phyloP scores from a whole-genome alignment of 2,113 vertebrate genomes.

The Ammodytes marinus region DNA sequence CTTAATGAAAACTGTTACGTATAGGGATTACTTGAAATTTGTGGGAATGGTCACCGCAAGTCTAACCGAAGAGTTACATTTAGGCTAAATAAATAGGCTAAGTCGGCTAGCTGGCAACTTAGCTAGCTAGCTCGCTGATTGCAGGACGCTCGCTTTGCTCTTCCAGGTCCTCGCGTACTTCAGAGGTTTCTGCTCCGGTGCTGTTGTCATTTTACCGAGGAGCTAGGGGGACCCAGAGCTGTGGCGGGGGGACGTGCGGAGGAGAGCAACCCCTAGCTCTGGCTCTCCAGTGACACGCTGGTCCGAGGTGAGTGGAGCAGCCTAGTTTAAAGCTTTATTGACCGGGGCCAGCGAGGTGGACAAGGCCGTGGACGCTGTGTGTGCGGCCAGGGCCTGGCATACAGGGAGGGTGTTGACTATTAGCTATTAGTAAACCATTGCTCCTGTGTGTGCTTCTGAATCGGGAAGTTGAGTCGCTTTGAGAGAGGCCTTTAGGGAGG shows the following conservation, averaged over 20 bases:
- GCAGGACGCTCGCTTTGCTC: slow-evolving; percentile 55
- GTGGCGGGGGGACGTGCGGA: slow-evolving; percentile 81
- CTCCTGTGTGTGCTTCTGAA: slow-evolving; percentile 41
- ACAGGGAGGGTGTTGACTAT: slow-evolving; percentile 55
- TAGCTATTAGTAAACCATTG: slow-evolving; percentile 46
- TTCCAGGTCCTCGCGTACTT: slow-evolving; percentile 18
- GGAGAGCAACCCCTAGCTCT: slow-evolving; percentile 62
- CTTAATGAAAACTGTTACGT: slow-evolving; percentile 24
- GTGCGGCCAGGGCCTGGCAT: slow-evolving; percentile 62
- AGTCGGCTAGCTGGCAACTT: slow-evolving; percentile 56
- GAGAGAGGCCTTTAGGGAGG: slow-evolving; percentile 53
- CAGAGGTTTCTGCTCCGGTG: slow-evolving; percentile 5
- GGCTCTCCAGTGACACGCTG: slow-evolving; percentile 83
- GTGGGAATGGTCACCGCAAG: background rate
- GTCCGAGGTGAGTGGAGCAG: slow-evolving; percentile 75
- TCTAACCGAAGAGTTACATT: slow-evolving; percentile 24
- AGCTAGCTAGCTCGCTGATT: slow-evolving; percentile 44
- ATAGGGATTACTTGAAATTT: background rate
- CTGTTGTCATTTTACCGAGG: slow-evolving; percentile 52
- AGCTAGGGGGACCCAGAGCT: slow-evolving; percentile 73
- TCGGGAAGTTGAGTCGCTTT: slow-evolving; percentile 70
- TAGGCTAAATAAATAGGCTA: slow-evolving; percentile 64
- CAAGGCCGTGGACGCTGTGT: slow-evolving; percentile 74
- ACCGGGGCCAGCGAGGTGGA: slow-evolving; percentile 43
- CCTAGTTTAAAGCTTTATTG: slow-evolving; percentile 40